Base-by-base conservation (phyloP, 1,140 invertebrate species). In the Drosophila pachea region DNA sequence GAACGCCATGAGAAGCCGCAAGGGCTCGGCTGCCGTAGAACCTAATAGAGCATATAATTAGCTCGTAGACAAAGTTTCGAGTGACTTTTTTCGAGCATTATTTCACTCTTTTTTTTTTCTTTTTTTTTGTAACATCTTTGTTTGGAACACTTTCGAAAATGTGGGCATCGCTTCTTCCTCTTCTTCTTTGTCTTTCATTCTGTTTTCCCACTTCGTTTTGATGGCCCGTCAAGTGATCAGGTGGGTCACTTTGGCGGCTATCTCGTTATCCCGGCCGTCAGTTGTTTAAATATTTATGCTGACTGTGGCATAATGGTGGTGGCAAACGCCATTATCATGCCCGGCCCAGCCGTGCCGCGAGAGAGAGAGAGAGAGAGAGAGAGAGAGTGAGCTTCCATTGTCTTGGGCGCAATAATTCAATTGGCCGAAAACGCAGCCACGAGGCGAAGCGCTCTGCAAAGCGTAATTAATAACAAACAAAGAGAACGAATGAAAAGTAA, bases 251-350 rank as follows among this genome's bases (percentile, higher is more conserved):
- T 65, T 63, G 47, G 64, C 65, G 54, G 55, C 60, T 83, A 82
- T 72, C 78, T 84, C 79, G 81, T 84, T 84, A 79, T 71, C 81
- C 78, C 73, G 77, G 53, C 81, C 77, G 82, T 79, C 76, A 81
- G 81, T 86, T 86, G 76, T 61, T 84, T 86, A 86, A 84, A 84
- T 84, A 84, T 84, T 86, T 84, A 84, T 86, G 77, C 76, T 68
- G 61, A 55, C 70, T 49, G 78, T 70, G 74, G 74, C 82, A 73
- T 84, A 83, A 84, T 84, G 73, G 86, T 76, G 79, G 73, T 76
- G 79, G 73, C 79, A 84, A 84, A 84, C 73, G 81, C 81, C 79
- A 86, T 84, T 84, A 84, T 38, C 43, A n/a, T 49, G n/a, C 29
- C 14, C 53, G 50, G 49, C 35, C 22, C 22, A 31, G 38, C 59